Percentiles rank a stretch among this genome's conserved stretches.
Evolutionary conservation across 2,797 vertebrate species (phyloP).

Genomic region (Eidolon dupreanum): DNA sequence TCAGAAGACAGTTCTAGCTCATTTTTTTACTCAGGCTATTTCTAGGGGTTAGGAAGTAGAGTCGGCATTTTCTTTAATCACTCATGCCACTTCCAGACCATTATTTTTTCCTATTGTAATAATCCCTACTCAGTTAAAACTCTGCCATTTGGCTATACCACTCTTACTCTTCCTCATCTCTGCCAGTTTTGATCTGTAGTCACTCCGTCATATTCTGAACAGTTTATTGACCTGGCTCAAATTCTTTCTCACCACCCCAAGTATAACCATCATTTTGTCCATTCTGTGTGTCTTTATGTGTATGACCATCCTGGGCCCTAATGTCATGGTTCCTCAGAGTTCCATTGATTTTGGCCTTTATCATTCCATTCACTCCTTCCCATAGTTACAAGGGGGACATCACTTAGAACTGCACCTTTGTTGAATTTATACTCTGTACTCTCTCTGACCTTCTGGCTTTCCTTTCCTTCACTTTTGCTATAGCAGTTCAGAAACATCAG

Average conservation of each 20-base stretch:
- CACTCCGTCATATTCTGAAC: background rate
- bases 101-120: background rate
- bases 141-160: background rate
- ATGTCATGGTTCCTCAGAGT: background rate
- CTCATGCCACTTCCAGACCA: background rate
- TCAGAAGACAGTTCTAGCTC: background rate
- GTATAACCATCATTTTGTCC: background rate
- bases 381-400: background rate
- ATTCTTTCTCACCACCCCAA: background rate
- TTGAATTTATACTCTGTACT: background rate
- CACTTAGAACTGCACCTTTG: background rate
- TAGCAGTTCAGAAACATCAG: background rate
- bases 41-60: background rate
- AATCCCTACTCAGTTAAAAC: background rate
- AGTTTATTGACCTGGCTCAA: background rate
- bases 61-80: background rate
- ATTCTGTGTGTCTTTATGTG: background rate
- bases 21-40: background rate
- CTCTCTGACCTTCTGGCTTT: background rate
- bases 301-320: background rate
- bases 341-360: background rate
- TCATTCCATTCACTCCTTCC: background rate
- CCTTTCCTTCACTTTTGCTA: background rate
- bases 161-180: background rate
- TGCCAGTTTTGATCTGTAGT: background rate